phyloP scores from a whole-genome alignment of 2,113 vertebrate species.

The Chloropsis cyanopogon region DNA sequence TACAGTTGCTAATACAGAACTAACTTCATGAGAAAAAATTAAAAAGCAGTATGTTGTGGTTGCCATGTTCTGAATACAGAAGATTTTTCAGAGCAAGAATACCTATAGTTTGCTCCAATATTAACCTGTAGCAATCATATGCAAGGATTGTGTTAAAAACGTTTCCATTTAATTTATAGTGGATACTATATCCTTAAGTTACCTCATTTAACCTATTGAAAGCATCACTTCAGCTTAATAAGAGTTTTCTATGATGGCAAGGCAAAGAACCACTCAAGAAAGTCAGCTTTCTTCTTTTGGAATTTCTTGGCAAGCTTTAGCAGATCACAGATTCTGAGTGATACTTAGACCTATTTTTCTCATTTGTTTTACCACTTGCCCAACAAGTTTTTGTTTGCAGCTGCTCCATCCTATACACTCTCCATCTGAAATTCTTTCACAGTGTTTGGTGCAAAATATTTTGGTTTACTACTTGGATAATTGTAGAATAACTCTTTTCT shows the following conservation, averaged over 20 bases:
- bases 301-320: background rate
- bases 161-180: background rate
- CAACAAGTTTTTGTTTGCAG: background rate
- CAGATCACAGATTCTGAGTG: background rate
- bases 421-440: background rate
- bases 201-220: background rate
- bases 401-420: fast-evolving
- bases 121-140: background rate
- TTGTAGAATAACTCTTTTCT: background rate
- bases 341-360: background rate
- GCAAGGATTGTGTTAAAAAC: background rate
- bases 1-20: background rate
- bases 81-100: background rate
- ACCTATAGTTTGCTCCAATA: background rate
- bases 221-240: background rate
- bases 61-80: background rate
- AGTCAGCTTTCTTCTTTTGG: background rate
- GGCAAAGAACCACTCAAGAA: background rate
- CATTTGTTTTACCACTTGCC: background rate
- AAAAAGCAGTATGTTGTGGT: background rate
- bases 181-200: background rate
- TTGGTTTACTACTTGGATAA: background rate
- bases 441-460: background rate
- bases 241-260: background rate
- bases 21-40: background rate